Evolutionary conservation across 1,140 invertebrate genomes (phyloP).

Genomic region (Nephila pilipes): DNA sequence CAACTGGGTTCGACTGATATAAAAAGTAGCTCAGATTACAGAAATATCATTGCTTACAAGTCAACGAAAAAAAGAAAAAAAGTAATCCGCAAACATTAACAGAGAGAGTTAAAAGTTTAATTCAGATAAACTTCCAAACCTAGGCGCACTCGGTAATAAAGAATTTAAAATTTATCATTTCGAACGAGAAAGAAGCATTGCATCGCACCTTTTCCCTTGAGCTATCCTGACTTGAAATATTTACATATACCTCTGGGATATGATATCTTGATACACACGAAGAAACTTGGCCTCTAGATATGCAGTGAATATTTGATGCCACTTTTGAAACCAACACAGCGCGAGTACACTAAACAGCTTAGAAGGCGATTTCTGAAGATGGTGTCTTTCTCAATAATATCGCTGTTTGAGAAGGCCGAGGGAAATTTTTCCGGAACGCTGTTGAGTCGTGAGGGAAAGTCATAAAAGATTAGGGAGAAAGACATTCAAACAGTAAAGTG

Average conservation of each 20-base stretch:
- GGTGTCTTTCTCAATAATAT: background rate
- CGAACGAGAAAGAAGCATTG: background rate
- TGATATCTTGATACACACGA: background rate
- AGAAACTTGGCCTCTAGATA: background rate
- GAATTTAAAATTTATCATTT: conserved; percentile 1
- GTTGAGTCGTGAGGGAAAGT: background rate
- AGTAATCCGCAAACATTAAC: background rate
- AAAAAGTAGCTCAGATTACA: too few species aligned
- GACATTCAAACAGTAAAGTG: background rate
- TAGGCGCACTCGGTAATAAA: background rate
- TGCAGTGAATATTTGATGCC: conserved; percentile 3
- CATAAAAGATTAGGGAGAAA: background rate
- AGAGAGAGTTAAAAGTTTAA: background rate
- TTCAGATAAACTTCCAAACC: background rate
- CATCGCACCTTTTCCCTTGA: background rate
- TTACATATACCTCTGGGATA: background rate
- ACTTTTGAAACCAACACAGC: background rate
- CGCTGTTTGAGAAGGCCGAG: background rate
- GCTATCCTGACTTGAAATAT: background rate
- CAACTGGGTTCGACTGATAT: too few species aligned
- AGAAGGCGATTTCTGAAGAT: background rate
- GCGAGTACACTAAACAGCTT: background rate
- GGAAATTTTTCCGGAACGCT: background rate
- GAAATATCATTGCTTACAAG: too few species aligned
- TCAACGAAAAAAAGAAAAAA: background rate